Conservation (phyloP, 92 coral and sea anemone genomes). For the Actinernus sp. region DNA sequence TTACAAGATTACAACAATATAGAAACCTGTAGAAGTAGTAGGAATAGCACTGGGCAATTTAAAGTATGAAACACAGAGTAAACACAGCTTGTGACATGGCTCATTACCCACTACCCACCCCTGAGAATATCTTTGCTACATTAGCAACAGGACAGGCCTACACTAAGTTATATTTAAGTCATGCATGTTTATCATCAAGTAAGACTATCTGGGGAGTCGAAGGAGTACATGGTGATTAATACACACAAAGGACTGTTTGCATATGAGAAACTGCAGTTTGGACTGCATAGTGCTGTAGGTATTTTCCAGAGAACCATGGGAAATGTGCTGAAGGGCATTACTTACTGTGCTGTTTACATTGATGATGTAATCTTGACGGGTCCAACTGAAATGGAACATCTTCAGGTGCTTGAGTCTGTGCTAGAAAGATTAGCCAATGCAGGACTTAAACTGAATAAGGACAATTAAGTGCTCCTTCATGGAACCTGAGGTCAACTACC, state of each 20-base stretch:
- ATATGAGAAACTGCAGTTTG: background rate
- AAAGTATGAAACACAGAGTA: slow-evolving; percentile 3
- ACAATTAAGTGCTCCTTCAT: too few species aligned
- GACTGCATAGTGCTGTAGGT: background rate
- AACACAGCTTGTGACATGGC: slow-evolving; percentile 15
- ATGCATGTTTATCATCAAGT: too few species aligned
- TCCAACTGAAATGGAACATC: too few species aligned
- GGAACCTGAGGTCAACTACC: too few species aligned
- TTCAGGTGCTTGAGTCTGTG: too few species aligned
- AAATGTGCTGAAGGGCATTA: background rate
- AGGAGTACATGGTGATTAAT: background rate
- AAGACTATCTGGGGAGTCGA: background rate
- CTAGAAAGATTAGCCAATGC: too few species aligned
- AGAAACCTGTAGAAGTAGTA: slow-evolving; percentile 4
- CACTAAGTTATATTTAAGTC: too few species aligned
- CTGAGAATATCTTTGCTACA: slow-evolving; percentile 1
- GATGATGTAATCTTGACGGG: too few species aligned
- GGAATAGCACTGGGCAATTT: slow-evolving; percentile 9
- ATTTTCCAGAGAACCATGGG: background rate
- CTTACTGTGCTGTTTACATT: too few species aligned
- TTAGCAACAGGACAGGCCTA: slow-evolving; percentile 1
- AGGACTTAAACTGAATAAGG: too few species aligned
- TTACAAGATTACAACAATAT: slow-evolving; percentile 27
- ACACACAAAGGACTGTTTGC: background rate
- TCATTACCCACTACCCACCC: slow-evolving; percentile 12